These are phyloP conservation scores for Torymus texanus DNA, from an alignment of 2,888 invertebrate genomes.

Conservation along the genomic window DNA sequence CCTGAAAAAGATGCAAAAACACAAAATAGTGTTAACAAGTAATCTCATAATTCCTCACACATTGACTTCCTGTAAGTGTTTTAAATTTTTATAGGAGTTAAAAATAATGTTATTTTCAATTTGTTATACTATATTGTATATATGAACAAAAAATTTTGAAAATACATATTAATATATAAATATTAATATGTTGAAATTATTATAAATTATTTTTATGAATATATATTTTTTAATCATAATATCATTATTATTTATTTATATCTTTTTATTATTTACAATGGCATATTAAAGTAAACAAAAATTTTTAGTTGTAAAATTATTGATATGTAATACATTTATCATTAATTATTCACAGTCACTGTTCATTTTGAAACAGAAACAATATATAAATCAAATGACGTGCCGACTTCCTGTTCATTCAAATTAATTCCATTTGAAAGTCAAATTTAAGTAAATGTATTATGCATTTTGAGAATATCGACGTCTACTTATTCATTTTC, in stretches of 20 bases:
- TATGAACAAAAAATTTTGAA: conserved; percentile 21
- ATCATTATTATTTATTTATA: too few species aligned
- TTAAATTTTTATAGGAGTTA: conserved; percentile 21
- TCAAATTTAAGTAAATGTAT: conserved; percentile 30
- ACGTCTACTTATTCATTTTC: too few species aligned
- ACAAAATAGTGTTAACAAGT: neutral
- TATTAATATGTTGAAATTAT: conserved; percentile 22
- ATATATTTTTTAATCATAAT: neutral
- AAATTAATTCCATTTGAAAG: conserved; percentile 27
- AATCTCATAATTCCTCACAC: conserved; percentile 8
- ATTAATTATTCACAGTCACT: too few species aligned
- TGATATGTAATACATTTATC: too few species aligned
- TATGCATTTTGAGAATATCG: conserved; percentile 8
- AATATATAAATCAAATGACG: conserved; percentile 12
- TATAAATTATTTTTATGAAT: neutral
- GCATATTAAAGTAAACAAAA: too few species aligned
- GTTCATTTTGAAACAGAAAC: neutral
- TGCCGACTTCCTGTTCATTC: neutral
- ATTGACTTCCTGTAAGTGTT: conserved; percentile 21
- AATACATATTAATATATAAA: conserved; percentile 4
- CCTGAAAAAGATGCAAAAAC: conserved; percentile 10
- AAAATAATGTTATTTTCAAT: conserved; percentile 8
- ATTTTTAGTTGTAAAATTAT: too few species aligned
- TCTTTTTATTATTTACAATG: too few species aligned
- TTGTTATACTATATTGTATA: neutral